A percentile compares a stretch with the other conserved stretches of the same genome.
Conservation (phyloP, 2,888 invertebrate species). For the Limulus polyphemus region DNA sequence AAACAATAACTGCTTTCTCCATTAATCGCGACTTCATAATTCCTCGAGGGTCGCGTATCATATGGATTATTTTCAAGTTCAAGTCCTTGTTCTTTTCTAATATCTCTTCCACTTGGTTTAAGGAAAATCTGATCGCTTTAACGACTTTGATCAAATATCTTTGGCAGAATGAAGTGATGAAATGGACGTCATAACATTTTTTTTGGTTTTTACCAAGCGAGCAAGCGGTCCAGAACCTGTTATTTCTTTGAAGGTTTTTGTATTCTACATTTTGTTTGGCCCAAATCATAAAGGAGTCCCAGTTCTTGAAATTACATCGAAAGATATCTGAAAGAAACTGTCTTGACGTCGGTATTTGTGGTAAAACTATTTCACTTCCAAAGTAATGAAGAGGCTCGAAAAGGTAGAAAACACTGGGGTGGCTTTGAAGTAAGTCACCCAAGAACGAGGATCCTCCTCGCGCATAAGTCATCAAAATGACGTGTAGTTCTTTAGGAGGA, state of each 20-base stretch:
- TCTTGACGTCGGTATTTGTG: slow-evolving; percentile 12
- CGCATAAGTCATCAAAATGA: slow-evolving; percentile 18
- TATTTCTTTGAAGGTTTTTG: slow-evolving; percentile 23
- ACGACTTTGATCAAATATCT: slow-evolving; percentile 27
- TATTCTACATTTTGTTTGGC: slow-evolving; percentile 18
- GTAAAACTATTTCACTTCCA: too few species aligned
- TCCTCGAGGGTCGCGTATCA: slow-evolving; percentile 30
- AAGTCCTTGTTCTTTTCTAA: slow-evolving; percentile 22
- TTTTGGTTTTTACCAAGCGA: slow-evolving; percentile 15
- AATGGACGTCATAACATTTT: slow-evolving; percentile 26
- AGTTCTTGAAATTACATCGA: slow-evolving; percentile 16
- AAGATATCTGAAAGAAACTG: slow-evolving; percentile 17
- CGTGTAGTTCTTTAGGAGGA: slow-evolving; percentile 15
- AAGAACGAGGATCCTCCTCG: slow-evolving; percentile 27
- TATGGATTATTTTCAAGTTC: slow-evolving; percentile 26
- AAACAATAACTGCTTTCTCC: slow-evolving; percentile 25
- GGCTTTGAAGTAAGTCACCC: slow-evolving; percentile 24
- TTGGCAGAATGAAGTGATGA: slow-evolving; percentile 26
- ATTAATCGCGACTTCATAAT: slow-evolving; percentile 27
- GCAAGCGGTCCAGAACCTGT: slow-evolving; percentile 26
- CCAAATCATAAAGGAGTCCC: slow-evolving; percentile 20
- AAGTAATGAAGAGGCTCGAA: slow-evolving; percentile 30
- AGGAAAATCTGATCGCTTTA: slow-evolving; percentile 28
- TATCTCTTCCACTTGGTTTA: slow-evolving; percentile 24
- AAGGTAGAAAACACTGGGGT: slow-evolving; percentile 29